Evolutionary conservation across 2,797 vertebrate genomes (phyloP), one percentile per base, ranked within the genome.

Genomic region (Capromys pilorides): DNA sequence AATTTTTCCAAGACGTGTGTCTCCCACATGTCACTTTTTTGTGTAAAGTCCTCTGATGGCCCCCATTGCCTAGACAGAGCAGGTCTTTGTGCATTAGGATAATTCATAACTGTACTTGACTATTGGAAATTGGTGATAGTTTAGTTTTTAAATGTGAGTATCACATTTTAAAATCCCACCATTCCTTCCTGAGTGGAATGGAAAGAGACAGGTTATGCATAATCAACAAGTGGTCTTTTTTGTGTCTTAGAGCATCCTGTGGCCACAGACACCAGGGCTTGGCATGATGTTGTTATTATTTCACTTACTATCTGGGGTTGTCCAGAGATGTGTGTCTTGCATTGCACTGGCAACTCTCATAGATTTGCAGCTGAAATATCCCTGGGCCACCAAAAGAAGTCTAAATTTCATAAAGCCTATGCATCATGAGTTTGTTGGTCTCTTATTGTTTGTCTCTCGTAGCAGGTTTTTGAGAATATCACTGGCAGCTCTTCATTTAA

Each of bases 81-180:
- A 61, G 69, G 61, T 84, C 24, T 64, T 81, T 82, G 24, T 91
- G 26, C 41, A 16, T 67, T 66, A 88, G 81, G 54, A 82, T 79
- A 28, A 36, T 71, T 87, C 67, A n/a, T 71, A 91, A 62, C 41
- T 86, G 61, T 94, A 62, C 77, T 80, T 54, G 79, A n/a, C 5
- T 86, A 62, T 81, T 88, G 49, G 94, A 80, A 59, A 93, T 78
- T 22, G 12, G 13, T 54, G 91, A 16, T 59, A 16, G 73, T 79
- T 95, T 59, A 84, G 11, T 87, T 87, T 94, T 78, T 39, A 62
- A 73, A 64, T 41, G 12, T 62, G n/a, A 71, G 71, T 51, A n/a
- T 92, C 9, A 45, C 22, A 73, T 16, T 79, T 88, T 67, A 88
- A 78, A 92, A 45, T 61, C 82, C 19, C 6, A 36, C 1, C 62